Conservation (phyloP, 2,113 vertebrate species). For the Rhombomys opimus region DNA sequence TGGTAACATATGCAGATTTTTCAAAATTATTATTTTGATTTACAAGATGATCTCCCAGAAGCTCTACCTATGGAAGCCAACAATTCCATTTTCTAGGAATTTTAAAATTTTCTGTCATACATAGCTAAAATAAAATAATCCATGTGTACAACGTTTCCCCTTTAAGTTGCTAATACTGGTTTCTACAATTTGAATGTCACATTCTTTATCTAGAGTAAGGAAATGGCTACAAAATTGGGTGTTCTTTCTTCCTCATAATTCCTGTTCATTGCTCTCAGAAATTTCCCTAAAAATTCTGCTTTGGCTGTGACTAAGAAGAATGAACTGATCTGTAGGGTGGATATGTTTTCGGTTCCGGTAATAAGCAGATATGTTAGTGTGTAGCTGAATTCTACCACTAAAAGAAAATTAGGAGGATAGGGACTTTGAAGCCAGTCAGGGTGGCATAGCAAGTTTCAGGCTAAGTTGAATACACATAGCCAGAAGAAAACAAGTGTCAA, state of each 20-base stretch:
- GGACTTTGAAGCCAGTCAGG: neutral
- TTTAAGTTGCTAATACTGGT: neutral
- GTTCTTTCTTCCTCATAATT: neutral
- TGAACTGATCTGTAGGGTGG: neutral
- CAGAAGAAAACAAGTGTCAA: neutral
- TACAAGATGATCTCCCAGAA: slow-evolving; percentile 9
- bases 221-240: neutral
- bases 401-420: neutral
- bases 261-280: neutral
- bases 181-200: neutral
- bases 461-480: neutral
- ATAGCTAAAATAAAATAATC: neutral
- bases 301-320: neutral
- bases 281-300: neutral
- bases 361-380: neutral
- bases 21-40: neutral
- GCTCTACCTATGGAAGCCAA: neutral
- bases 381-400: accelerated
- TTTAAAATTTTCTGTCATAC: neutral
- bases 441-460: neutral
- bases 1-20: neutral
- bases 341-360: neutral
- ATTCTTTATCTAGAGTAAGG: neutral
- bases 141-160: neutral
- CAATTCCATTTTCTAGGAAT: neutral